A percentile compares a stretch with the other conserved stretches of the same genome.
Evolutionary conservation across 64 coral and sea anemone genomes (phyloP).

Genomic region (Stichodactyla helianthus): DNA sequence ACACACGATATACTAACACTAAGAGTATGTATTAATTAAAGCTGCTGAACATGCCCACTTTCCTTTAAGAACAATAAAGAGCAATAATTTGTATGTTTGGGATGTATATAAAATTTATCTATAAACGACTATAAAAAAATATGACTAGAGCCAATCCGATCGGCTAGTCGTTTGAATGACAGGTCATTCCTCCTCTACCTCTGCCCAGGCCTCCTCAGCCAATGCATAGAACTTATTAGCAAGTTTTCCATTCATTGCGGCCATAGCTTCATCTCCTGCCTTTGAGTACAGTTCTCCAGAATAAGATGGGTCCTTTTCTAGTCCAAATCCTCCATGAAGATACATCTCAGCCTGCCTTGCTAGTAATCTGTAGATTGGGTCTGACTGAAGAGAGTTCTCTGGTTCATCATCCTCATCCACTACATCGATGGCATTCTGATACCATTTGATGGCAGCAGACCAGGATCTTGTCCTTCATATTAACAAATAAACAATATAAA

Average conservation of each 20-base stretch:
- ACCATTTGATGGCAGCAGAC: slow-evolving; percentile 71
- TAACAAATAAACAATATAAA: background rate
- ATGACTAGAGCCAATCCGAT: background rate
- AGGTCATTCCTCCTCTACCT: slow-evolving; percentile 51
- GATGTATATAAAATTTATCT: background rate
- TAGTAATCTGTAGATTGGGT: slow-evolving; percentile 56
- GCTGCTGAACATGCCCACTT: too few relatives aligned
- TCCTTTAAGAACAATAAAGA: too few relatives aligned
- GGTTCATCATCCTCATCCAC: slow-evolving; percentile 77
- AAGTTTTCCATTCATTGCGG: slow-evolving; percentile 90
- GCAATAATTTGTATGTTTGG: background rate
- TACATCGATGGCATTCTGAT: slow-evolving; percentile 85
- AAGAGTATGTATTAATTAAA: too few relatives aligned
- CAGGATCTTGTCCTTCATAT: slow-evolving; percentile 24
- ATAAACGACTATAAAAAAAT: background rate
- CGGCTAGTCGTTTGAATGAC: background rate
- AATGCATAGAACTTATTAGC: slow-evolving; percentile 86
- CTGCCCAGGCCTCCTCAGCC: slow-evolving; percentile 93
- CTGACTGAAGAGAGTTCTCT: slow-evolving; percentile 69
- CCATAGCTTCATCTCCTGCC: slow-evolving; percentile 84
- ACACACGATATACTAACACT: too few relatives aligned
- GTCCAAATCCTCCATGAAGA: slow-evolving; percentile 72
- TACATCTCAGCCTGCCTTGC: slow-evolving; percentile 74
- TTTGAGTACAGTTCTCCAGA: slow-evolving; percentile 81
- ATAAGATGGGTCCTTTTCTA: slow-evolving; percentile 82